Base-by-base conservation (phyloP, 1,140 invertebrate genomes). In the Pentalonia nigronervosa region DNA sequence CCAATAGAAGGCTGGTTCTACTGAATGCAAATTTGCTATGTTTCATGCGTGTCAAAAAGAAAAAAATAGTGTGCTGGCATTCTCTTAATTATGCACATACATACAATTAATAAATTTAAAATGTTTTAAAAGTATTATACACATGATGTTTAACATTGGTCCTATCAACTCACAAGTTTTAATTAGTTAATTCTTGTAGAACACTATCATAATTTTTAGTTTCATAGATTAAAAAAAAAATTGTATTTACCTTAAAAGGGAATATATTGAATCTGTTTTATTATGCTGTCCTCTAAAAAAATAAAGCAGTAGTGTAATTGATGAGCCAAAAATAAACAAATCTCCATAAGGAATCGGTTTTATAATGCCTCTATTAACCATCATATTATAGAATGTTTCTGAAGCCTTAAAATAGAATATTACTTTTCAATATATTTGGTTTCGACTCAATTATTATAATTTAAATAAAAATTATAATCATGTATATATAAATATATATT, bases 311-410 rank as follows among this genome's bases (percentile, higher is more conserved):
- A 96, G 94, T 67, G 97, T 95, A 94, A 96, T 96, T 88, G 96
- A 96, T 21, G 94, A 93, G 14, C 96, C 96, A 95, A 97, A 97
- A 93, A 97, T 97, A 36, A 96, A 95, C 56, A 96, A 96, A 95
- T 97, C 96, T 41, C 97, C 97, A 94, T 96, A 95, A 50, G 96
- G 96, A 94, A 98, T 95, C 21, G 96, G 96, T 21, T 95, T 96
- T 45, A 97, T 95, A 93, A 96, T 96, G 93, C 97, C 96, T 94
- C 97, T 95, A 9, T 96, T 96, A 53, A 97, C 95, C 7, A 96
- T 96, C 97, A 98, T 98, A 94, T 96, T 96, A 95, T 97, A 98
- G 41, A 97, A 94, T 14, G 97, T 97, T 96, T 98, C 97, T 34
- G 97, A 97, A 47, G 97, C 97, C 95, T 97, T 93, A 90, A 95